Conservation (phyloP, 2,797 vertebrate species). For the Chrysolophus pictus region DNA sequence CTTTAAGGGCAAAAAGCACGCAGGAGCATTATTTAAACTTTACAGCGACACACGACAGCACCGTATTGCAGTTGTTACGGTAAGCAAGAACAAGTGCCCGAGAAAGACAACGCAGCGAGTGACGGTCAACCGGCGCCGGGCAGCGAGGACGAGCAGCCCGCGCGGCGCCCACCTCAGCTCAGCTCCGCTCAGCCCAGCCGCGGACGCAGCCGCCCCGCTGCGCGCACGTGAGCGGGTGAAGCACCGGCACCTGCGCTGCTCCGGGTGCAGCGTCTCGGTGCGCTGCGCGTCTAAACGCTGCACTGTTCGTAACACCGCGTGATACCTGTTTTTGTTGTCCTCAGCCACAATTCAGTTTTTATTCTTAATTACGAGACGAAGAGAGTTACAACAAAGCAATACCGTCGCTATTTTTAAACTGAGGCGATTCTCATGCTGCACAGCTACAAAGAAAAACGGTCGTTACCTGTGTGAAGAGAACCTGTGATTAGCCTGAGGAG, state of each 20-base stretch:
- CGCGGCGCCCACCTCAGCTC: too few species aligned
- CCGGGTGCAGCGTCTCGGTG: background rate
- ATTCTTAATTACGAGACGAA: background rate
- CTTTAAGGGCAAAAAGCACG: conserved; percentile 11
- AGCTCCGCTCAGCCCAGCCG: too few species aligned
- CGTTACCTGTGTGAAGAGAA: conserved; percentile 93
- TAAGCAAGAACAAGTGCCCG: background rate
- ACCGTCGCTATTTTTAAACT: background rate
- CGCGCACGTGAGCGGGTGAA: background rate
- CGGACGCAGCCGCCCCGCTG: background rate
- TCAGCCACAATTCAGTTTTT: background rate
- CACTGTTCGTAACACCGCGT: rapidly evolving
- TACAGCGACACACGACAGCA: background rate
- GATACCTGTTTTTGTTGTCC: background rate
- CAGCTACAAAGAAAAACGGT: conserved; percentile 50
- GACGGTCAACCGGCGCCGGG: background rate
- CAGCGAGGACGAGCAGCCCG: rapidly evolving
- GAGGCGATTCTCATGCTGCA: background rate
- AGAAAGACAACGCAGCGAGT: background rate
- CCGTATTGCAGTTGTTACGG: background rate
- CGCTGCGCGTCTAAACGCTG: background rate
- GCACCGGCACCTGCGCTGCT: rapidly evolving
- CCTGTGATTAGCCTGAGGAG: conserved; percentile 95
- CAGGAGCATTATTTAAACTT: conserved; percentile 36
- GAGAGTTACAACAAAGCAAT: background rate